phyloP scores from a whole-genome alignment of 2,113 vertebrate genomes.

The Holacanthus passer region DNA sequence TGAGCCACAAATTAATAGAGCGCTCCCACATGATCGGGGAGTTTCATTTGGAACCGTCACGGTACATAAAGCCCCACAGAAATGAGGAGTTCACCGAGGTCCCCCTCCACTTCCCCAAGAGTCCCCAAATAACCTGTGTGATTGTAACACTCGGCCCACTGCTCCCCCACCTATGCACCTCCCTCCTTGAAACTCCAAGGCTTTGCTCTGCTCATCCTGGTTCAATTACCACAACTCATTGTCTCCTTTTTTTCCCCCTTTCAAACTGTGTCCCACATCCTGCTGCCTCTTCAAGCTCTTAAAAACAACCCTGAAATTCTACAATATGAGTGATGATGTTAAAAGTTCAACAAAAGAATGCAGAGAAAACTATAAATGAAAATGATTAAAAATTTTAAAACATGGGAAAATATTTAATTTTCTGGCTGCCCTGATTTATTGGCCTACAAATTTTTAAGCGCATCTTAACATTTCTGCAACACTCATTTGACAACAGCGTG shows the following conservation, averaged over 20 bases:
- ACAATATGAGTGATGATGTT: not conserved
- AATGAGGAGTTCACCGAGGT: slow-evolving; percentile 72
- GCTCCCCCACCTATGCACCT: slow-evolving; percentile 33
- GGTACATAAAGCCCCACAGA: slow-evolving; percentile 75
- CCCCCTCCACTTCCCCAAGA: slow-evolving; percentile 54
- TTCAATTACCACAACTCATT: slow-evolving; percentile 26
- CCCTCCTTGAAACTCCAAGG: slow-evolving; percentile 10
- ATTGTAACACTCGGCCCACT: slow-evolving; percentile 58
- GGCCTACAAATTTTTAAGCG: slow-evolving; percentile 25
- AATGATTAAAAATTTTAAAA: not conserved
- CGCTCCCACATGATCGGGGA: slow-evolving; percentile 70
- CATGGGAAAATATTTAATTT: not conserved
- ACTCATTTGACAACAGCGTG: slow-evolving; percentile 56
- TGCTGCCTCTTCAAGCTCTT: not conserved
- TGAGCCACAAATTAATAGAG: slow-evolving; percentile 81
- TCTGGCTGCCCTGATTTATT: slow-evolving; percentile 26
- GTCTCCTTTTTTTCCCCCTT: slow-evolving; percentile 10
- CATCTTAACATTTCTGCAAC: slow-evolving; percentile 24
- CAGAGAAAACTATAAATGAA: slow-evolving; percentile 7
- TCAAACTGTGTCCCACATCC: not conserved
- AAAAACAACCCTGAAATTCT: not conserved
- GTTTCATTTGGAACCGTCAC: slow-evolving; percentile 81
- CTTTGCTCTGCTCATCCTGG: slow-evolving; percentile 26
- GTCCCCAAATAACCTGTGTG: slow-evolving; percentile 74
- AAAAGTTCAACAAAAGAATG: slow-evolving; percentile 1